Conservation (phyloP, 2,113 vertebrate genomes). For the Hydrochoerus hydrochaeris region DNA sequence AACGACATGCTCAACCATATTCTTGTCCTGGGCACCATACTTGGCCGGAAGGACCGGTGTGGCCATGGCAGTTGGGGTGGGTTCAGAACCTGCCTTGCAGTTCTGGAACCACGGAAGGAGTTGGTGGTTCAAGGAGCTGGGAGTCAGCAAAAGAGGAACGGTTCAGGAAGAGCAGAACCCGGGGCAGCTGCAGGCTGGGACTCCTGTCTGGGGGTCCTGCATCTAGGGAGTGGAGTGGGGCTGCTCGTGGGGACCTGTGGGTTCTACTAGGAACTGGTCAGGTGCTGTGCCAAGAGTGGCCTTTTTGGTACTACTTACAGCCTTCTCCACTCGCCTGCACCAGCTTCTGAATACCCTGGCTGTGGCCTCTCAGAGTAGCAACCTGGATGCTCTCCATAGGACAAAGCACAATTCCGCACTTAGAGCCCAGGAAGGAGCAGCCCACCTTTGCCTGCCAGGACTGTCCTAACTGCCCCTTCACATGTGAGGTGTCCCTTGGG, state of each 20-base stretch:
- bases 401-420: neutral
- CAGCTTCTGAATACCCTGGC: neutral
- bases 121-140: neutral
- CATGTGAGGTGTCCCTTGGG: neutral
- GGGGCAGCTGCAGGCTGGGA: neutral
- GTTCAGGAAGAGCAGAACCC: neutral
- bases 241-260: neutral
- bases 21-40: neutral
- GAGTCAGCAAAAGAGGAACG: neutral
- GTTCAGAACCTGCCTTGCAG: neutral
- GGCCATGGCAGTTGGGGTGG: neutral
- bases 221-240: neutral
- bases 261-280: neutral
- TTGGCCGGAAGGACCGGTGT: neutral
- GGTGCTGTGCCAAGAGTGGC: neutral
- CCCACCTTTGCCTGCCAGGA: neutral
- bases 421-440: neutral
- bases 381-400: neutral
- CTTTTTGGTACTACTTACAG: neutral
- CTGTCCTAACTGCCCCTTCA: neutral
- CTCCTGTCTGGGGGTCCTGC: neutral
- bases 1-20: neutral
- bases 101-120: neutral
- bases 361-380: neutral
- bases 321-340: neutral